Evolutionary conservation across 1,140 invertebrate species (phyloP), one percentile per base, ranked within the genome.

Genomic region (Polyergus mexicanus): DNA sequence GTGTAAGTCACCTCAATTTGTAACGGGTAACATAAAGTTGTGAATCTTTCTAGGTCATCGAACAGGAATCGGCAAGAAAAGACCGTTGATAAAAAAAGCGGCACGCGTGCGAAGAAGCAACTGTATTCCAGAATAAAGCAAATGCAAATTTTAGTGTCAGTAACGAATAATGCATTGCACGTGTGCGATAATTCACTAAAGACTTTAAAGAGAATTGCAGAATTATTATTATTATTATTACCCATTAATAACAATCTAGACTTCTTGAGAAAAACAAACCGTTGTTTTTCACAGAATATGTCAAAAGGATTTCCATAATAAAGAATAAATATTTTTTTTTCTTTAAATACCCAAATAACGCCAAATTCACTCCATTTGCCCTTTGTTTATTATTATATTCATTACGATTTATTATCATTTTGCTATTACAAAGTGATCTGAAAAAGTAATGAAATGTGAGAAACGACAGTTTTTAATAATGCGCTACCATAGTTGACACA

Each of bases 31-130:
- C 10, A 32, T 51, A 28, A 58, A 66, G 13, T 35, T 56, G 8
- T 25, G n/a, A 54, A 81, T 22, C 16, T 58, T 71, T 81, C 6
- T 44, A 58, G 51, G 68, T 71, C 54, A 72, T 44, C 38, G 32
- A 54, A 19, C 44, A 69, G 11, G 41, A 69, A 28, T 28, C 51
- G 47, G 4, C 11, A 7, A 16, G 19, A 66, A n/a, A 41, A 68
- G 19, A 68, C 38, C 10, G 38, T 44, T 68, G n/a, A 41, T 25
- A 41, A 41, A 41, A 32, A 41, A 68, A 44, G 41, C 35, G n/a
- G 10, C n/a, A 22, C 13, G 38, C 10, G 16, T n/a, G 8, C n/a
- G 65, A 44, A 25, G 44, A 11, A 25, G 13, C 41, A 16, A 44
- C 19, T 22, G 10, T 44, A 25, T 69, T 69, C 6, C 13, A 44